These are phyloP conservation scores for Lycaena phlaeas DNA, from an alignment of 2,888 invertebrate species.

Conservation along the genomic window DNA sequence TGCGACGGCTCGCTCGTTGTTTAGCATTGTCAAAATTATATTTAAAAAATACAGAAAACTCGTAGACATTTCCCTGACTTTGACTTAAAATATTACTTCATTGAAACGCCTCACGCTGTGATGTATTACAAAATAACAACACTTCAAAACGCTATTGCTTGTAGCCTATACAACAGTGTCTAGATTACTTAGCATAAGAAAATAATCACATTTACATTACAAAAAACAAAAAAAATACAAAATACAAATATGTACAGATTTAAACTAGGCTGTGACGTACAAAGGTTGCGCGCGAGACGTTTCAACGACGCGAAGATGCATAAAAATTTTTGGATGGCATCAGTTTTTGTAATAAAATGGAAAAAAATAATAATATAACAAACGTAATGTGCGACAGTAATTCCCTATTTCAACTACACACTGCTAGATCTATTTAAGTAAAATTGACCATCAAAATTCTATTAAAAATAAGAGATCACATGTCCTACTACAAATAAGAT, in stretches of 20 bases:
- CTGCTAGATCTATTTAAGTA: constrained; percentile 65
- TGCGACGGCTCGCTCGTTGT: constrained; percentile 57
- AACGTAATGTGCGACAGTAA: constrained; percentile 47
- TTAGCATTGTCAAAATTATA: constrained; percentile 62
- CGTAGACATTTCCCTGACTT: constrained; percentile 47
- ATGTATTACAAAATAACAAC: constrained; percentile 5
- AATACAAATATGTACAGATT: constrained; percentile 58
- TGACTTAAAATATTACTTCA: constrained; percentile 34
- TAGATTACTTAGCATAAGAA: constrained; percentile 8
- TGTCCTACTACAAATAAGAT: constrained; percentile 62
- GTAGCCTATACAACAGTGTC: constrained; percentile 1
- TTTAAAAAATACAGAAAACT: constrained; percentile 57
- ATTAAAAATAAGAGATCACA: constrained; percentile 71
- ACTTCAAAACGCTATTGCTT: not conserved
- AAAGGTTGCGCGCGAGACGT: constrained; percentile 27
- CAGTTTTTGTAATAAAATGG: constrained; percentile 31
- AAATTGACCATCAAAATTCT: constrained; percentile 69
- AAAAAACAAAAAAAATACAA: constrained; percentile 27
- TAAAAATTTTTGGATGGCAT: constrained; percentile 43
- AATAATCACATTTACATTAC: constrained; percentile 20
- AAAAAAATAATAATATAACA: constrained; percentile 31
- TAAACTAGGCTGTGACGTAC: constrained; percentile 15
- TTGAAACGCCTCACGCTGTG: constrained; percentile 34
- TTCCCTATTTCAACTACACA: constrained; percentile 47
- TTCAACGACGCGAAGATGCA: constrained; percentile 31